phyloP scores from a whole-genome alignment of 2,888 invertebrate species.

The Adela reaumurella region DNA sequence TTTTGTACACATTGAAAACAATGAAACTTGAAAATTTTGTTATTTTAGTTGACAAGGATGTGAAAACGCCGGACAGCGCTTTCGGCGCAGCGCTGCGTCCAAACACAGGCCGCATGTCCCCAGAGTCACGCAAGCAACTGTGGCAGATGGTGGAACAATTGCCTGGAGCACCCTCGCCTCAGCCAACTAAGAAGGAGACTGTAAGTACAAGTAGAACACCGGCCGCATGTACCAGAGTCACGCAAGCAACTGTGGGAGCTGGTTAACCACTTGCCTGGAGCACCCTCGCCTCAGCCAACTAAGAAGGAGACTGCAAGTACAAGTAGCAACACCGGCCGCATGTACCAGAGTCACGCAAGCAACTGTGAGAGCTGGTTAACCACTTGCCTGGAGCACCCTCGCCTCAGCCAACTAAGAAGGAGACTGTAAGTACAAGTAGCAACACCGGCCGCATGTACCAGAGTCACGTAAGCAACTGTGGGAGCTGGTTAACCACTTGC shows the following conservation, averaged over 20 bases:
- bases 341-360: conserved; percentile 40
- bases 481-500: no score
- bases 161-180: conserved; percentile 17
- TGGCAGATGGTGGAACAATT: conserved; percentile 35
- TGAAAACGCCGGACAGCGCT: conserved; percentile 38
- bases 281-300: no score
- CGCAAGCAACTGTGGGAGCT: no score
- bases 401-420: conserved; percentile 15
- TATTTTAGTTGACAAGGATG: conserved; percentile 27
- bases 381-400: conserved; percentile 22
- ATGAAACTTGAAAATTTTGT: no score
- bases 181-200: conserved; percentile 20
- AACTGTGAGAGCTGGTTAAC: conserved; percentile 34
- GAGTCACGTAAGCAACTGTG: no score
- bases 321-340: conserved; percentile 25
- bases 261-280: no score
- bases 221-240: no score
- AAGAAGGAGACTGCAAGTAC: no score
- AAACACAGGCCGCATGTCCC: conserved; percentile 30
- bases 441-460: no score
- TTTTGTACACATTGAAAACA: no score
- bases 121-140: conserved; percentile 35
- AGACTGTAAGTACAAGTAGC: conserved; percentile 33
- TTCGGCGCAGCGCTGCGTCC: conserved; percentile 41
- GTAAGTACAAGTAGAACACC: no score